phyloP scores from a whole-genome alignment of 2,888 invertebrate species.

The Lithosia quadra region DNA sequence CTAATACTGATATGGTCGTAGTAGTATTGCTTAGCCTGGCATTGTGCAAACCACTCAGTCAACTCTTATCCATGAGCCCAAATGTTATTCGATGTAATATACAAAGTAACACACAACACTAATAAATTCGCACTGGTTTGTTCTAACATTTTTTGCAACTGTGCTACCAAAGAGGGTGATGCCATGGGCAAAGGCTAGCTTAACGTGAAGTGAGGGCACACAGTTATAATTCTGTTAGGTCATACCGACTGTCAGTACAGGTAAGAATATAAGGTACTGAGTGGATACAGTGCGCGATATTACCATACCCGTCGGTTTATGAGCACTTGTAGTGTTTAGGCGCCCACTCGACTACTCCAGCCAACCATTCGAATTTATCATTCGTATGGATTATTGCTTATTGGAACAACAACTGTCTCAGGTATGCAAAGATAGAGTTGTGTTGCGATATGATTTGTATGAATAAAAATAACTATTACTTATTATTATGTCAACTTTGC shows the following conservation, averaged over 20 bases:
- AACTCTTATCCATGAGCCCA: too few relatives aligned
- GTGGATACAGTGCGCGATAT: constrained; percentile 72
- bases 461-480: constrained; percentile 17
- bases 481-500: too few relatives aligned
- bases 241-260: constrained; percentile 66
- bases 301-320: constrained; percentile 85
- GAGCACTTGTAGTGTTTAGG: constrained; percentile 83
- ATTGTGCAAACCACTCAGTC: too few relatives aligned
- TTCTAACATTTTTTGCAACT: too few relatives aligned
- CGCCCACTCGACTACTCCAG: constrained; percentile 79
- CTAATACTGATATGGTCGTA: too few relatives aligned
- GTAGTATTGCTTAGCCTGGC: too few relatives aligned
- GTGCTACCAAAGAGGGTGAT: not conserved
- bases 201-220: constrained; percentile 15
- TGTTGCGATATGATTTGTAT: constrained; percentile 33
- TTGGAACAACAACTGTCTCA: constrained; percentile 76
- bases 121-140: too few relatives aligned
- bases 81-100: too few relatives aligned
- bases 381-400: constrained; percentile 80
- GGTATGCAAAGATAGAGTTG: constrained; percentile 64
- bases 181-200: not conserved
- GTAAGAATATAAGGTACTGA: constrained; percentile 69
- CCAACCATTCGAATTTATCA: constrained; percentile 82
- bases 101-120: too few relatives aligned
- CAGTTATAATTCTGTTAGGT: constrained; percentile 61